Base-by-base conservation (phyloP, 2,888 invertebrate species). In the Megamerina dolium region DNA sequence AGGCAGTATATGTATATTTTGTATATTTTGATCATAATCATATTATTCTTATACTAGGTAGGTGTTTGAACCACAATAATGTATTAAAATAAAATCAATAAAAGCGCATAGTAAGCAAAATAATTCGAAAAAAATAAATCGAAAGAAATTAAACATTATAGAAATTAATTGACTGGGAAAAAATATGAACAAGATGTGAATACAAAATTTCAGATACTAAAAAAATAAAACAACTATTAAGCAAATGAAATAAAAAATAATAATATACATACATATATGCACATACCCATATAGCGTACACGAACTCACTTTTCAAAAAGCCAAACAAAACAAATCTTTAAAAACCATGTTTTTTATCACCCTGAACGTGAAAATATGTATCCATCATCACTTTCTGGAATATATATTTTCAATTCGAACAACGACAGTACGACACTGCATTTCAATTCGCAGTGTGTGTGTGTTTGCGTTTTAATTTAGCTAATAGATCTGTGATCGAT, bases 41-140 rank as follows among this genome's bases (percentile, higher is more conserved):
- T 12, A 34, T n/a, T 17, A 10, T 2, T n/a, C 3, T n/a, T 3
- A 33, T 33, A 17, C 10, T 23, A 8, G 10, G 23, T 33, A n/a
- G 33, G 34, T 27, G 13, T 37, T 37, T n/a, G 18, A 29, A 37
- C 29, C n/a, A 13, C 37, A 37, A 37, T 27, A 29, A 37, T 10
- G 29, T 34, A 18, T 34, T 34, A 20, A 27, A 27, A 4, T 3
- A 19, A 29, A 29, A 18, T n/a, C 3, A 36, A 8, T 9, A 5
- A 23, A 14, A 29, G 29, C 8, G 4, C 10, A 27, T 6, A 29
- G n/a, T 18, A 16, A 29, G 29, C 19, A n/a, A 37, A 33, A 33
- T 33, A 17, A 9, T 2, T 10, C n/a, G 16, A 37, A 29, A 18
- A 37, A 37, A n/a, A 19, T 26, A 8, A 16, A 27, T 26, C 10